Conservation (phyloP, 2,888 invertebrate species). For the Scelioninae gen. 1 region DNA sequence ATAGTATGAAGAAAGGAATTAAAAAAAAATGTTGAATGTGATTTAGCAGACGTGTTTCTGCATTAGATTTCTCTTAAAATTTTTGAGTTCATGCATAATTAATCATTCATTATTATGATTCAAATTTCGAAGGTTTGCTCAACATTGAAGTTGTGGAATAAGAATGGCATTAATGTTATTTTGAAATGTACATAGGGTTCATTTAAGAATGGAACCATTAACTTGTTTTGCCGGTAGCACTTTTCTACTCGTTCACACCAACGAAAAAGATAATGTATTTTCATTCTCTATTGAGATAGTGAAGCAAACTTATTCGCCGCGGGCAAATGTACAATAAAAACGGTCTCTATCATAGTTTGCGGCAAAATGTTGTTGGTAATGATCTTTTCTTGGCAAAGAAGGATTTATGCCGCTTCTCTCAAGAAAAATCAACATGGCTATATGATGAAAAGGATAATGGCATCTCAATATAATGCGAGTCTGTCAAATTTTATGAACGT, state of each 20-base stretch:
- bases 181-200: slow-evolving; percentile 26
- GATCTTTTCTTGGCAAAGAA: slow-evolving; percentile 43
- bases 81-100: slow-evolving; percentile 38
- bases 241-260: slow-evolving; percentile 45
- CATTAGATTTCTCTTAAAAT: slow-evolving; percentile 10
- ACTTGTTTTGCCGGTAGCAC: slow-evolving; percentile 59
- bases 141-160: slow-evolving; percentile 20
- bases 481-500: slow-evolving; percentile 33
- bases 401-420: slow-evolving; percentile 51
- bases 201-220: slow-evolving; percentile 56
- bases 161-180: slow-evolving; percentile 41
- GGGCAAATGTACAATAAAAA: slow-evolving; percentile 58
- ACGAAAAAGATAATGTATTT: slow-evolving; percentile 64
- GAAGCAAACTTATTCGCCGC: slow-evolving; percentile 49
- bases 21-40: slow-evolving; percentile 16
- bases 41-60: slow-evolving; percentile 2
- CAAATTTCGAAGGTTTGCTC: slow-evolving; percentile 42
- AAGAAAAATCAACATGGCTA: slow-evolving; percentile 54
- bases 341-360: slow-evolving; percentile 50
- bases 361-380: slow-evolving; percentile 57
- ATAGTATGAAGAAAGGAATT: background rate
- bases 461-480: slow-evolving; percentile 16
- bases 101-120: slow-evolving; percentile 51
- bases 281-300: slow-evolving; percentile 60
- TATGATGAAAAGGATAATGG: slow-evolving; percentile 55